A percentile compares a stretch with the other conserved stretches of the same genome.
These are phyloP conservation scores for Betta splendens DNA, from an alignment of 2,797 vertebrate species.

Conservation along the genomic window DNA sequence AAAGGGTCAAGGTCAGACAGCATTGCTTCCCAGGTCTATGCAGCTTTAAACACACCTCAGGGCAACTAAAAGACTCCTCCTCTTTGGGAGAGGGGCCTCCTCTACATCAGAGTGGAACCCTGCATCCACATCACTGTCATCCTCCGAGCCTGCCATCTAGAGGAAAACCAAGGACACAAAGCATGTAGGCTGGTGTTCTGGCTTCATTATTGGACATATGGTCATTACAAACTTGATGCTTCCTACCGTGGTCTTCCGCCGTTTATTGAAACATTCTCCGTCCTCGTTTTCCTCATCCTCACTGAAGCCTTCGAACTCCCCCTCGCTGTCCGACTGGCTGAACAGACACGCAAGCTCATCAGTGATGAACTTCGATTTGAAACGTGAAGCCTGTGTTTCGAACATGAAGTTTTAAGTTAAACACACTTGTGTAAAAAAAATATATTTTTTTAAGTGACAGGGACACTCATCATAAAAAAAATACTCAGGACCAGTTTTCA, in stretches of 20 bases:
- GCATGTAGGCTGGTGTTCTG: background rate
- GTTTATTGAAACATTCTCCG: conserved; percentile 27
- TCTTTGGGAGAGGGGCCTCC: conserved; percentile 68
- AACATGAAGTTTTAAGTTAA: too few species aligned
- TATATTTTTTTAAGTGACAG: too few species aligned
- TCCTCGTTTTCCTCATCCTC: conserved; percentile 70
- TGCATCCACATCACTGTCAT: conserved; percentile 71
- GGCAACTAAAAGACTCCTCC: conserved; percentile 87
- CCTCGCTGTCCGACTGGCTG: conserved; percentile 89
- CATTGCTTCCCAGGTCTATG: too few species aligned
- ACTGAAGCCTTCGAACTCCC: conserved; percentile 89
- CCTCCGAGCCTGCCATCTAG: conserved; percentile 73
- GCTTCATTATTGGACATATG: background rate
- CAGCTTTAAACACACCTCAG: conserved; percentile 79
- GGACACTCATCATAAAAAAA: background rate
- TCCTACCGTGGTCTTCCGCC: conserved; percentile 70
- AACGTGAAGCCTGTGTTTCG: conserved; percentile 70
- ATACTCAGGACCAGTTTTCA: background rate
- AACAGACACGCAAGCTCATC: conserved; percentile 87
- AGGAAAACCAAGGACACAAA: background rate
- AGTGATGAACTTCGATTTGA: conserved; percentile 85
- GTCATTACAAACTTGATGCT: background rate
- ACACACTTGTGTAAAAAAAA: too few species aligned
- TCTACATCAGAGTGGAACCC: conserved; percentile 82
- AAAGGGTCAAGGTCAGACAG: too few species aligned